Percentiles rank a stretch among this genome's conserved stretches.
These are phyloP conservation scores for Mythimna pallens DNA, from an alignment of 2,888 invertebrate genomes.

Conservation along the genomic window DNA sequence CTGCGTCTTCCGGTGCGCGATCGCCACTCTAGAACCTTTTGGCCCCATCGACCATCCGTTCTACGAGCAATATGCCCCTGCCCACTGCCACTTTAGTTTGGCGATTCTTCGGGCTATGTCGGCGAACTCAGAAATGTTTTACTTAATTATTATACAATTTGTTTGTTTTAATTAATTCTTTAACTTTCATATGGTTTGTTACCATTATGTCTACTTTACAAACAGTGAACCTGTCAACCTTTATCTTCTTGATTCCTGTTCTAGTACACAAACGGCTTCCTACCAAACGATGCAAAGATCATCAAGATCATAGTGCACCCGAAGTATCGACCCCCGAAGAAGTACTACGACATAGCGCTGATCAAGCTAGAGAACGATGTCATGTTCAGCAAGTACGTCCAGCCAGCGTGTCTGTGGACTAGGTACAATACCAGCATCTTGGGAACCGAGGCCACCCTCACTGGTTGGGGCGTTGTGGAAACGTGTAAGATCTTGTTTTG, in stretches of 20 bases:
- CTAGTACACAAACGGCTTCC: conserved; percentile 32
- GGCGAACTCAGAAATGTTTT: too few relatives aligned
- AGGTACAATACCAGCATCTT: conserved; percentile 61
- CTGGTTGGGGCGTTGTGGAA: conserved; percentile 81
- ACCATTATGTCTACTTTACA: not conserved
- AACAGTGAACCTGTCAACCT: not conserved
- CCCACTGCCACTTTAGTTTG: too few relatives aligned
- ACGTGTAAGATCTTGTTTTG: conserved; percentile 65
- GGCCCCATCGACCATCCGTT: too few relatives aligned
- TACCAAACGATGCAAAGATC: conserved; percentile 68
- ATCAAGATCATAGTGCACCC: conserved; percentile 74
- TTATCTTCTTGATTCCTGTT: not conserved
- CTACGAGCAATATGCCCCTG: too few relatives aligned
- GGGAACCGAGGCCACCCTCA: conserved; percentile 69
- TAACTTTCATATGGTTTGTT: not conserved
- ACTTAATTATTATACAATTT: too few relatives aligned
- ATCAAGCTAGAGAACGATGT: conserved; percentile 72
- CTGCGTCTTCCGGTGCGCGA: too few relatives aligned
- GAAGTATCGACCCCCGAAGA: conserved; percentile 72
- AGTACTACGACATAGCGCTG: conserved; percentile 80
- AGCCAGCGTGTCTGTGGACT: conserved; percentile 80
- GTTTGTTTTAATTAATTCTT: too few relatives aligned
- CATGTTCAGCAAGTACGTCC: conserved; percentile 69
- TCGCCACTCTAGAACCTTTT: too few relatives aligned
- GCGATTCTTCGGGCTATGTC: too few relatives aligned